phyloP scores from a whole-genome alignment of 1,140 invertebrate genomes.

The Sminthurinus signatus region DNA sequence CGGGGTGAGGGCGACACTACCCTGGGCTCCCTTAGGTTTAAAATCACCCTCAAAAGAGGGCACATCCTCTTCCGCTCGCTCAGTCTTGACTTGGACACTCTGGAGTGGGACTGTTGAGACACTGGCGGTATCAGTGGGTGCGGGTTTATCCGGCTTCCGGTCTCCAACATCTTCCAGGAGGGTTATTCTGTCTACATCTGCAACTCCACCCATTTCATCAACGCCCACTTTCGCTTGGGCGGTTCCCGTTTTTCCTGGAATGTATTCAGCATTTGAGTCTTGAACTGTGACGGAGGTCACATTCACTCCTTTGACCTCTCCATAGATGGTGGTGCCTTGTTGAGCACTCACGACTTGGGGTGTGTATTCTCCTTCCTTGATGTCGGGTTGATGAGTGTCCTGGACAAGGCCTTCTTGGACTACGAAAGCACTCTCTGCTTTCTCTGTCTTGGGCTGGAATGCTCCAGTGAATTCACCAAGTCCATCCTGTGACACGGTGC shows the following conservation, averaged over 20 bases:
- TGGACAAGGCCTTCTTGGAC: neutral
- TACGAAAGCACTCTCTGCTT: neutral
- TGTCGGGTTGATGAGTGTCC: neutral
- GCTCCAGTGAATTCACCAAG: neutral
- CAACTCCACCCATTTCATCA: neutral
- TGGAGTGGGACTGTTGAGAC: neutral
- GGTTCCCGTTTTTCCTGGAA: conserved; percentile 10
- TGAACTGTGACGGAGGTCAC: neutral
- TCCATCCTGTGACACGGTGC: neutral
- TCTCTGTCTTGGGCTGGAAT: conserved; percentile 8
- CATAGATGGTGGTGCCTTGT: neutral
- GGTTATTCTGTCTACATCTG: neutral
- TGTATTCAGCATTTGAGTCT: neutral
- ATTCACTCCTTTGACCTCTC: conserved; percentile 1
- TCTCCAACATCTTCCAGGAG: conserved; percentile 1
- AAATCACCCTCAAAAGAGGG: neutral
- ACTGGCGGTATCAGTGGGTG: neutral
- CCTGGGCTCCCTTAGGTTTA: neutral
- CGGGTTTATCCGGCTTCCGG: neutral
- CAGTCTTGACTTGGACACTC: neutral
- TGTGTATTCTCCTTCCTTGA: neutral
- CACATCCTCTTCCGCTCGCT: neutral
- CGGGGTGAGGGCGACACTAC: neutral
- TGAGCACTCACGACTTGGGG: neutral
- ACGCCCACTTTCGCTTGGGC: neutral